phyloP scores from a whole-genome alignment of 2,888 invertebrate genomes.

The Rhogogaster chlorosoma region DNA sequence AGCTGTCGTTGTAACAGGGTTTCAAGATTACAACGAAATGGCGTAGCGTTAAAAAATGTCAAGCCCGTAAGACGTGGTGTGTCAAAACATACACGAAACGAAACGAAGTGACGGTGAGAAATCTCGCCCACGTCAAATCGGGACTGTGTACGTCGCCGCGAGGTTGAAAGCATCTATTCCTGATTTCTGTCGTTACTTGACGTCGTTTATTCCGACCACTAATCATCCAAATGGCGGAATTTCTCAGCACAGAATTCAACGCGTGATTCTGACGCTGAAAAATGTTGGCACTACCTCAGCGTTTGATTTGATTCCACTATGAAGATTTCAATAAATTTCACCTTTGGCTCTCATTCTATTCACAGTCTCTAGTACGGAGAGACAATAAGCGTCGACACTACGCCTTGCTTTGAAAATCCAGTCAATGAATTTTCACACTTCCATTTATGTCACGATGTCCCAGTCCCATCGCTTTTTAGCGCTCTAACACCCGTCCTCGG shows the following conservation, averaged over 20 bases:
- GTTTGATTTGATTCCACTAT: background rate
- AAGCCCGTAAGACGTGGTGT: slow-evolving; percentile 7
- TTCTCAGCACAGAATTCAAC: background rate
- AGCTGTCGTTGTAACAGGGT: slow-evolving; percentile 41
- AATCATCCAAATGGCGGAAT: background rate
- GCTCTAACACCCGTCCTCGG: background rate
- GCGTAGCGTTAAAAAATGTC: slow-evolving; percentile 28
- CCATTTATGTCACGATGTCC: background rate
- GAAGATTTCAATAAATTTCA: background rate
- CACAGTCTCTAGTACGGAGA: slow-evolving; percentile 65
- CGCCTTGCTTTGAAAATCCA: background rate
- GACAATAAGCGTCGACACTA: slow-evolving; percentile 67
- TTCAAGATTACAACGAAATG: slow-evolving; percentile 32
- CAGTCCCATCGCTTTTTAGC: background rate
- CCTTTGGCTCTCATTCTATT: slow-evolving; percentile 71
- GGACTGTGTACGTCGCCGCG: background rate
- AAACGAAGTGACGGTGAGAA: slow-evolving; percentile 22
- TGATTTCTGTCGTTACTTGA: slow-evolving; percentile 25
- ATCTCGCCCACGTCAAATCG: background rate
- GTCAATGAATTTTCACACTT: slow-evolving; percentile 36
- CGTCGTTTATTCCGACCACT: background rate
- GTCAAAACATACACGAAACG: slow-evolving; percentile 40
- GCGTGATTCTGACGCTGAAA: background rate
- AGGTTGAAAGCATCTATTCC: background rate
- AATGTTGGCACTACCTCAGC: background rate